A percentile compares a stretch with the other conserved stretches of the same genome.
Evolutionary conservation across 2,113 vertebrate species (phyloP).

Genomic region (Poecilia latipinna): DNA sequence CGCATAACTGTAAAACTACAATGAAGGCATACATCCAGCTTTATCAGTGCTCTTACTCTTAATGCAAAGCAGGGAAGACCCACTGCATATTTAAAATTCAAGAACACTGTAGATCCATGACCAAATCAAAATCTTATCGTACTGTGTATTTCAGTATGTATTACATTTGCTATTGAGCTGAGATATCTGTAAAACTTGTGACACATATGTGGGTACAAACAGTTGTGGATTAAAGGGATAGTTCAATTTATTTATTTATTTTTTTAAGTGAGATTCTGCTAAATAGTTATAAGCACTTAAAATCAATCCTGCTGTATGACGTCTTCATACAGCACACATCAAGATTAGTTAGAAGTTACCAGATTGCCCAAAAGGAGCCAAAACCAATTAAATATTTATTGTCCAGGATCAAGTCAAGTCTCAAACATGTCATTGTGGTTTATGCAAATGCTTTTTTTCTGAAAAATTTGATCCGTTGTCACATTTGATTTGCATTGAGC

Average conservation of each 20-base stretch:
- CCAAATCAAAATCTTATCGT: constrained; percentile 15
- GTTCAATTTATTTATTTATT: neutral
- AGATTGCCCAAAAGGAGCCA: no score
- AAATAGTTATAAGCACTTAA: neutral
- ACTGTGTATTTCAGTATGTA: constrained; percentile 2
- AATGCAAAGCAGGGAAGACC: constrained; percentile 61
- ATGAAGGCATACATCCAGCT: constrained; percentile 35
- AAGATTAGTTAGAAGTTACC: no score
- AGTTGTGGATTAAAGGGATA: neutral
- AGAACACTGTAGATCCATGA: neutral
- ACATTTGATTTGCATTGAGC: no score
- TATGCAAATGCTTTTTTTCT: neutral
- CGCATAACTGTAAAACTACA: constrained; percentile 62
- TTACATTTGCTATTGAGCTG: constrained; percentile 1
- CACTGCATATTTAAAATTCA: constrained; percentile 33
- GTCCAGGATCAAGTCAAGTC: neutral
- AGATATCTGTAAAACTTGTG: constrained; percentile 17
- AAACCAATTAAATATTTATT: no score
- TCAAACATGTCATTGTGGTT: neutral
- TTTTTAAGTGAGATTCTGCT: neutral
- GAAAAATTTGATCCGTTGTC: no score
- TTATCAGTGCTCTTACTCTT: constrained; percentile 40
- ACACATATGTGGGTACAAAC: neutral
- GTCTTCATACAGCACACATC: no score
- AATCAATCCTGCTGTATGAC: neutral